phyloP scores from a whole-genome alignment of 2,888 invertebrate genomes.

The Limnephilus marmoratus region DNA sequence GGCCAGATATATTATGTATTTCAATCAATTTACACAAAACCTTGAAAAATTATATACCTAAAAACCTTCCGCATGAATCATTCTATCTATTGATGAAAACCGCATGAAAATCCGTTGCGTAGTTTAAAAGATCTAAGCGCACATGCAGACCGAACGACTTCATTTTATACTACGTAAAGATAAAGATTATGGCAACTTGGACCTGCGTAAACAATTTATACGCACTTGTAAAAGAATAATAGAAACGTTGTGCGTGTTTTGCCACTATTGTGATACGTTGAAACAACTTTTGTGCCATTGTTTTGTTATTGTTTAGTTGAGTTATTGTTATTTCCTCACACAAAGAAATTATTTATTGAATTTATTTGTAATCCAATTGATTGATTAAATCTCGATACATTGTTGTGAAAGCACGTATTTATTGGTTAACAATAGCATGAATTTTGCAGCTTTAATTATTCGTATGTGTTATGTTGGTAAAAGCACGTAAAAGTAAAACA shows the following conservation, averaged over 20 bases:
- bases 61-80: no score
- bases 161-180: no score
- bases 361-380: background rate
- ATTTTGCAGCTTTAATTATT: background rate
- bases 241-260: background rate
- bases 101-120: no score
- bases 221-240: background rate
- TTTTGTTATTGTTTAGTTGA: background rate
- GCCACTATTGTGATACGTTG: constrained; percentile 1
- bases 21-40: no score
- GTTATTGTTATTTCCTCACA: constrained; percentile 2
- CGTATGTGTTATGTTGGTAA: no score
- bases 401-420: background rate
- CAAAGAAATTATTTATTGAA: constrained; percentile 17
- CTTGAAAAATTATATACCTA: no score
- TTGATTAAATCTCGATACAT: background rate
- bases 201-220: background rate
- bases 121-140: no score
- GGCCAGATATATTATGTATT: no score
- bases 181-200: background rate
- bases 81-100: no score
- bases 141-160: no score
- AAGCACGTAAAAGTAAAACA: no score
- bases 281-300: background rate
- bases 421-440: background rate